Evolutionary conservation across 1,140 invertebrate species (phyloP), one percentile per base, ranked within the genome.

Genomic region (Drosophila athabasca): DNA sequence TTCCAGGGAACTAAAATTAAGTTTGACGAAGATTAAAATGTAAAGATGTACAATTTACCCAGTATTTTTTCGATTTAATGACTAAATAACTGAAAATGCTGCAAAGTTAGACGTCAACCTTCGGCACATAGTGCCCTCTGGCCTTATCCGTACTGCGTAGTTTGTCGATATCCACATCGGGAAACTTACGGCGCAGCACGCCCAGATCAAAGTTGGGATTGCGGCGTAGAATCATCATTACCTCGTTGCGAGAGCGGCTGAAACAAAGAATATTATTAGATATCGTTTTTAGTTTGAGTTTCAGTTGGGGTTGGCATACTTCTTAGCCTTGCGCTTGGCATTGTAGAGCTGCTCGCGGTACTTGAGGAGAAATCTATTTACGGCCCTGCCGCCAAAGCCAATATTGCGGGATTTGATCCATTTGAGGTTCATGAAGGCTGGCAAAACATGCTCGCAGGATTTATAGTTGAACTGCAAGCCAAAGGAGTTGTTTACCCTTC

Each of bases 161-260:
- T 92, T 94, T 94, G 64, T 96, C 94, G 64, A 97, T 92, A 92
- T 97, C 93, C 13, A 96, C 94, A 91, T 95, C 91, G 11, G 97
- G 97, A 93, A 95, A 97, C 87, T 95, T 92, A 70, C 94, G 92
- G 91, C 95, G 94, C 11, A 98, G 67, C 52, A 94, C 93, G 66
- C 95, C 94, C 82, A 95, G 85, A 90, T 97, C 95, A 81, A 96
- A 91, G 84, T 97, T 93, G 9, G 96, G 96, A 91, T 96, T 97
- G 53, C 94, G 92, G 66, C 95, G 95, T 9, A 97, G 73, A 22
- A 97, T 90, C 39, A 93, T 91, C 84, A 94, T 93, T 1, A 96
- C 96, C 89, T 94, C 93, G 71, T 94, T 95, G 41, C 89, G 93
- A 44, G 95, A 91, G 54, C 94, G 93, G 55, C 95, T 95, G 75